Evolutionary conservation across 2,888 invertebrate genomes (phyloP), one percentile per base, ranked within the genome.

Genomic region (Meloe dianella): DNA sequence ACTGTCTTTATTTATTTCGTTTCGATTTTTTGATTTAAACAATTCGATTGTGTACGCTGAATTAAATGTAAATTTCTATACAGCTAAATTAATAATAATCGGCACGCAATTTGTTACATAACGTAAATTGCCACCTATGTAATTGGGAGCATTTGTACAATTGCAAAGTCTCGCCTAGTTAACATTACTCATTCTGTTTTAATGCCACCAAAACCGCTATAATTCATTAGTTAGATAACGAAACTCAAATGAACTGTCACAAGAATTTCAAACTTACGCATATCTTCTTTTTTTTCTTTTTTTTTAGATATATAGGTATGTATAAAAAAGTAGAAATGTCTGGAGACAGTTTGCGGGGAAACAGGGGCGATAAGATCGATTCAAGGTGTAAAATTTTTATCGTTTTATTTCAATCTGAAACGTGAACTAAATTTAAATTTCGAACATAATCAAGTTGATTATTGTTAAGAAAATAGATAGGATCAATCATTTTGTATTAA

Each of bases 31-130:
- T 27, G 10, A 41, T 41, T 41, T 41, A 1, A 17, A 41, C 24
- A 54, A 54, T 54, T 54, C 24, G 20, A 47, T 47, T 47, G 47
- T 9, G 6, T 9, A n/a, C 20, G 47, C n/a, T 24, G 54, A 24
- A 10, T 54, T 54, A 14, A 65, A 68, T 65, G 68, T 61, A 68
- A 68, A 65, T 68, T 61, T 32, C 29, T 35, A 38, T 29, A 30
- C 67, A 59, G 76, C 77, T 79, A 80, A 82, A 82, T 82, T 82
- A 82, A 81, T 81, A 82, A 82, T 79, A 80, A 82, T 82, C 77
- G 81, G 80, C 79, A 78, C 77, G 78, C 80, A 80, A 80, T 81
- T 80, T 81, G 80, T 81, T 80, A n/a, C n/a, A n/a, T n/a, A 80
- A 78, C 76, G 74, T 78, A 77, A 81, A 80, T 81, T 81, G 79